Base-by-base conservation (phyloP, 2,888 invertebrate genomes). In the Ditula angustiorana region DNA sequence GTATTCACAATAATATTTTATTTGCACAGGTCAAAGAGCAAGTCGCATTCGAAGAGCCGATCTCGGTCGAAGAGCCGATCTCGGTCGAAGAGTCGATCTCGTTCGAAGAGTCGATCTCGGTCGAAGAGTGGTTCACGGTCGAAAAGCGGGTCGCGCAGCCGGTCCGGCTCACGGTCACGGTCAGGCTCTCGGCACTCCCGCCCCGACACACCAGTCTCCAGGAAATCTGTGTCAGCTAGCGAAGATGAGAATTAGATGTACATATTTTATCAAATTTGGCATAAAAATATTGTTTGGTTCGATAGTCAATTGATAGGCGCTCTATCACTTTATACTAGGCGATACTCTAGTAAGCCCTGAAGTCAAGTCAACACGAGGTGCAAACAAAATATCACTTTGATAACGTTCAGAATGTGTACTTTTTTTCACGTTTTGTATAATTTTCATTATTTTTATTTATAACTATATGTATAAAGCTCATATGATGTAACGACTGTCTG, bases 151-250 rank as follows among this genome's bases (percentile, higher is more conserved):
- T 89, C 87, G 0, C 68, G 78, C 16, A 86, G 86, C 52, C 78
- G 81, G 0, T 90, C 85, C 80, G 87, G 88, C 0, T 86, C 87
- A 0, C 73, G 88, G 1, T 85, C 88, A 1, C 77, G 89, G 0
- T 92, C 93, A 13, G 77, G 88, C 35, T 87, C 88, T 3, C 79
- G 87, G 2, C 76, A 90, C 8, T 92, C 93, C 1, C 78, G 93
- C 37, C 91, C 92, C 0, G 93, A 93, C 28, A 94, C 94, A 0
- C 94, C 94, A 0, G 93, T 93, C 13, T 94, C 94, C 2, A 87
- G 94, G 57, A 94, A 94, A 73, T 94, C 94, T 11, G 93, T 94
- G 2, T 94, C 94, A 0, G 94, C 94, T 7, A 94, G 94, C 72
- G 94, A 94, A 74, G 93, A 93, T 69, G 92, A 93, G 77, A 85